Evolutionary conservation across 1,140 invertebrate species (phyloP).

Genomic region (Bilobella aurantiaca): DNA sequence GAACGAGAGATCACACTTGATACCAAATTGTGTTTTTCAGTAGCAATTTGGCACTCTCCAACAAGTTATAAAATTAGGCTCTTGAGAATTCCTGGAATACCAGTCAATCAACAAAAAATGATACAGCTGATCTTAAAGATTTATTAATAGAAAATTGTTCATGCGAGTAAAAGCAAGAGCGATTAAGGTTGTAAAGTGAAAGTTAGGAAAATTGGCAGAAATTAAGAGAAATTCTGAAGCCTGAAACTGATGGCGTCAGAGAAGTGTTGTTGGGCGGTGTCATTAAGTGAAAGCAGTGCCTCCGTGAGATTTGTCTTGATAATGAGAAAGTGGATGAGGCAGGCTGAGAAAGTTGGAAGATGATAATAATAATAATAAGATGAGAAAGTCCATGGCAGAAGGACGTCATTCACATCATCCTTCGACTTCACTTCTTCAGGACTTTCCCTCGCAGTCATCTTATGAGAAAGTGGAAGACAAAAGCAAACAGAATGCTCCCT

Average conservation of each 20-base stretch:
- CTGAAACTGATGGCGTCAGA: not conserved
- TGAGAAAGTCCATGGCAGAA: not conserved
- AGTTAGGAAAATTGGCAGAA: no score
- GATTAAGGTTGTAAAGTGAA: not conserved
- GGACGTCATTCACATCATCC: constrained; percentile 23
- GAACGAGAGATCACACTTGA: no score
- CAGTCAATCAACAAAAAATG: no score
- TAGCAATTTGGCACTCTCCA: no score
- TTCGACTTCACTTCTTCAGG: constrained; percentile 12
- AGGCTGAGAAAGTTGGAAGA: not conserved
- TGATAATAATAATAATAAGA: not conserved
- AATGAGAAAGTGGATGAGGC: not conserved
- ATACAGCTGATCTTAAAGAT: no score
- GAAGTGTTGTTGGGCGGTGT: no score
- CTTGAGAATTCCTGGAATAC: not conserved
- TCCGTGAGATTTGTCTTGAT: not conserved
- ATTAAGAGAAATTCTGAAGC: constrained; percentile 15
- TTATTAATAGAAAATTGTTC: not conserved
- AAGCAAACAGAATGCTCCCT: constrained; percentile 27
- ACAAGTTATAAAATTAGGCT: not conserved
- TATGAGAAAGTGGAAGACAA: constrained; percentile 16
- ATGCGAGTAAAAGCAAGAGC: not conserved
- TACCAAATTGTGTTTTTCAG: no score
- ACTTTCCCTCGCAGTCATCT: not conserved
- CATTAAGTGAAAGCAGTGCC: no score